phyloP scores from a whole-genome alignment of 2,113 vertebrate genomes.

The Indicator indicator region DNA sequence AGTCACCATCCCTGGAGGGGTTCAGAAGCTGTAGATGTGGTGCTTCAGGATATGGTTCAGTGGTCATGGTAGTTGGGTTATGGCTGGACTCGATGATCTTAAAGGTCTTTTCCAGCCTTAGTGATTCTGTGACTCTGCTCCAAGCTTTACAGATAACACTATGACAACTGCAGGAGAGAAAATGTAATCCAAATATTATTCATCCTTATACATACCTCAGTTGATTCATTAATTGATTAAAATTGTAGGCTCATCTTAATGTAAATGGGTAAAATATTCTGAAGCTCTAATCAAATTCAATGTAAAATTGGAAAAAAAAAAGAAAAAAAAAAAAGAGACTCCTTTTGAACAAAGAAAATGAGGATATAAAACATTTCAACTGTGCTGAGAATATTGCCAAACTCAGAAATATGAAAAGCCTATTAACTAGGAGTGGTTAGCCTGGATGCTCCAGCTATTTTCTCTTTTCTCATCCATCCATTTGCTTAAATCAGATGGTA shows the following conservation, averaged over 20 bases:
- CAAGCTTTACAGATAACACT: background rate
- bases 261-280: background rate
- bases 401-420: background rate
- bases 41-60: too few relatives aligned
- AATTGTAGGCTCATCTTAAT: background rate
- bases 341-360: background rate
- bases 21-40: too few relatives aligned
- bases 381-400: background rate
- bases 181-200: background rate
- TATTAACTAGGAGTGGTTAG: background rate
- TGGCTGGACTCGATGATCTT: too few relatives aligned
- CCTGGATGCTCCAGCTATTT: background rate
- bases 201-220: background rate
- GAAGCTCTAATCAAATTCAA: background rate
- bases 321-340: too few relatives aligned
- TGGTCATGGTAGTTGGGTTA: too few relatives aligned
- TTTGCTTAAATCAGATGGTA: background rate
- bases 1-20: too few relatives aligned
- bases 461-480: background rate
- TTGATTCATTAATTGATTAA: background rate
- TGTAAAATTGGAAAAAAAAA: background rate
- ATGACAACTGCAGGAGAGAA: background rate
- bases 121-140: background rate
- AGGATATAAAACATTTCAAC: background rate
- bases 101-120: too few relatives aligned